A percentile compares a stretch with the other conserved stretches of the same genome.
Evolutionary conservation across 1,140 invertebrate genomes (phyloP).

Genomic region (Diorhabda elongata): DNA sequence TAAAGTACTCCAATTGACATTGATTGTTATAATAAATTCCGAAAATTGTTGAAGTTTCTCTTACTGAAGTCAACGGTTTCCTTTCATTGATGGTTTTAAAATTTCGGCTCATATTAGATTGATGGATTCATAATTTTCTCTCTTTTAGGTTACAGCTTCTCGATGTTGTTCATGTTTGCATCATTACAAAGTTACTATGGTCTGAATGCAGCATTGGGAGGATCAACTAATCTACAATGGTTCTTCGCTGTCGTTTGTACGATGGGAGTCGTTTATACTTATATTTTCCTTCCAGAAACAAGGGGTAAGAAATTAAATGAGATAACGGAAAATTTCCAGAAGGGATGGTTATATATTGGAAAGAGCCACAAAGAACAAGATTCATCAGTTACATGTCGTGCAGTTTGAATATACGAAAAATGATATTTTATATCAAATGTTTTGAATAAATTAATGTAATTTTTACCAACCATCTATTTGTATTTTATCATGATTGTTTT

Average conservation of each 20-base stretch:
- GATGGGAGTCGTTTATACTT: conserved; percentile 55
- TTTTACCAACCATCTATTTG: background rate
- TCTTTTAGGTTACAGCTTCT: conserved; percentile 45
- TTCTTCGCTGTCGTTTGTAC: conserved; percentile 64
- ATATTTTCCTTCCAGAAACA: conserved; percentile 65
- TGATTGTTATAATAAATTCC: too few species aligned
- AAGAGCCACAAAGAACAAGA: conserved; percentile 1
- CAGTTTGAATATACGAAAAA: too few species aligned
- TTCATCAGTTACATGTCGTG: too few species aligned
- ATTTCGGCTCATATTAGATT: too few species aligned
- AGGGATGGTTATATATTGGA: conserved; percentile 45
- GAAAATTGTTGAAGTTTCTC: too few species aligned
- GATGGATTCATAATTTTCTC: too few species aligned
- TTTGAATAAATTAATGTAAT: background rate
- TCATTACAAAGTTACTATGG: conserved; percentile 52
- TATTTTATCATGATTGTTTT: background rate
- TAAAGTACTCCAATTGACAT: too few species aligned
- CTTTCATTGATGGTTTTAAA: too few species aligned
- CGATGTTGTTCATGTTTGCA: conserved; percentile 54
- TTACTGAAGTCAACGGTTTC: too few species aligned
- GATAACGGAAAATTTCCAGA: conserved; percentile 60
- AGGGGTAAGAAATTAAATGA: conserved; percentile 63
- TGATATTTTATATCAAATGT: background rate
- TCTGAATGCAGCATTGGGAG: conserved; percentile 35
- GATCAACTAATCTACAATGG: conserved; percentile 45